phyloP scores from a whole-genome alignment of 2,113 vertebrate genomes.

The Anser brachyrhynchus region DNA sequence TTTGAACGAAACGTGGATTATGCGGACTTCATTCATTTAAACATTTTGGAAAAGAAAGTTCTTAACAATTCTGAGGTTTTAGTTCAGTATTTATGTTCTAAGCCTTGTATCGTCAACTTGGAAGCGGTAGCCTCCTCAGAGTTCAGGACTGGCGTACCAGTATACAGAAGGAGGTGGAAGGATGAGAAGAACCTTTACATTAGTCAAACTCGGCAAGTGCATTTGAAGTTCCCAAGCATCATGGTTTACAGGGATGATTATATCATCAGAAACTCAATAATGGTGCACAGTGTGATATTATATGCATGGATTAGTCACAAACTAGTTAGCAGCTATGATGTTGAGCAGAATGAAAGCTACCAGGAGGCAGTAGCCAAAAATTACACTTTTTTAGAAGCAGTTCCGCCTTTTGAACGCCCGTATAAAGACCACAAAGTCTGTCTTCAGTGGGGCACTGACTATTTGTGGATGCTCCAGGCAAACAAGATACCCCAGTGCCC shows the following conservation, averaged over 20 bases:
- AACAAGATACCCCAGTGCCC: constrained; percentile 81
- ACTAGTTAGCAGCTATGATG: neutral
- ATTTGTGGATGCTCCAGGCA: constrained; percentile 80
- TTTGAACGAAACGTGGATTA: constrained; percentile 29
- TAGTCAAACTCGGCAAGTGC: constrained; percentile 75
- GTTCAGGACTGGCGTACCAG: constrained; percentile 77
- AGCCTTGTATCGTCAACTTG: constrained; percentile 82
- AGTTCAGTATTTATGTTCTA: constrained; percentile 84
- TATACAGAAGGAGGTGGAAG: constrained; percentile 88
- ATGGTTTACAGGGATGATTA: constrained; percentile 84
- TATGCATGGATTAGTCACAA: constrained; percentile 83
- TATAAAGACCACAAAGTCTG: constrained; percentile 81
- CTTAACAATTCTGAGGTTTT: constrained; percentile 78
- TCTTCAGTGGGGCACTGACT: constrained; percentile 84
- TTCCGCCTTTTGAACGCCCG: constrained; percentile 79
- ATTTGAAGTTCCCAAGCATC: constrained; percentile 82
- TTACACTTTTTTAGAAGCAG: constrained; percentile 76
- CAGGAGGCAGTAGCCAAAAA: constrained; percentile 74
- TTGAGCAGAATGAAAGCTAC: constrained; percentile 63
- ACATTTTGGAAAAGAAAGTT: constrained; percentile 79
- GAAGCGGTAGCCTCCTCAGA: constrained; percentile 85
- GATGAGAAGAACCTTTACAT: constrained; percentile 69
- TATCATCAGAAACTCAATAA: constrained; percentile 80
- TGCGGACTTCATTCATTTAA: constrained; percentile 83
- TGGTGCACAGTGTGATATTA: constrained; percentile 78